These are phyloP conservation scores for Sphaerodactylus townsendi DNA, from an alignment of 2,113 vertebrate species.

Conservation along the genomic window DNA sequence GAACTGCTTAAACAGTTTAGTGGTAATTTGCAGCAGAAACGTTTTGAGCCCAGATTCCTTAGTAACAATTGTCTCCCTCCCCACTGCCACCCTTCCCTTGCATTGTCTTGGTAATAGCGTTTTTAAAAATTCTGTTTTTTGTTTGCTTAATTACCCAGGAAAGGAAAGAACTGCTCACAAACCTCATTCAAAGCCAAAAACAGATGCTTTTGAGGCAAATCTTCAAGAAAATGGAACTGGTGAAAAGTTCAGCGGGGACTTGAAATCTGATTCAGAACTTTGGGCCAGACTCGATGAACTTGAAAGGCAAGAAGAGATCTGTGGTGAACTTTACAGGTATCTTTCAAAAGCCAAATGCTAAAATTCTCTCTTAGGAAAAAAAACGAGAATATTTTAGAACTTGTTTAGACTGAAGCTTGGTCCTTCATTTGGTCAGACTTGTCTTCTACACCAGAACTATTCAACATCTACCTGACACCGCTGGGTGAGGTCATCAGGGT, in stretches of 20 bases:
- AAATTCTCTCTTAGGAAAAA: background rate
- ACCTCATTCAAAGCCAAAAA: conserved; percentile 90
- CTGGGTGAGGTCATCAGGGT: no score
- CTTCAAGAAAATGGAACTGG: conserved; percentile 67
- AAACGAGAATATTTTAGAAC: background rate
- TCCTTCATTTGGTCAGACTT: background rate
- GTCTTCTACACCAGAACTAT: background rate
- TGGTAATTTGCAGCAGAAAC: conserved; percentile 49
- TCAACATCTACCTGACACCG: no score
- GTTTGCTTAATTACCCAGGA: conserved; percentile 69
- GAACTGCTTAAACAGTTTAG: conserved; percentile 61
- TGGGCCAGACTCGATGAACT: conserved; percentile 93
- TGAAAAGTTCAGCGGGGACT: conserved; percentile 52
- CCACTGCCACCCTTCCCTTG: background rate
- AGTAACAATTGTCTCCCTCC: background rate
- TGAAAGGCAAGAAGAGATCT: conserved; percentile 85
- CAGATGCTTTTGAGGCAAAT: conserved; percentile 75
- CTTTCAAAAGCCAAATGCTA: background rate
- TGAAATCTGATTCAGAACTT: conserved; percentile 83
- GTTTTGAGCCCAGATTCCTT: conserved; percentile 27
- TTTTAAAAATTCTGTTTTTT: conserved; percentile 20
- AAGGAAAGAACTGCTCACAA: conserved; percentile 87
- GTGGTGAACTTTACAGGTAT: conserved; percentile 86
- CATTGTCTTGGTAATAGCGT: background rate
- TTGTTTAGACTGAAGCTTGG: no score